phyloP scores from a whole-genome alignment of 2,797 vertebrate genomes.

The Acanthis flammea region DNA sequence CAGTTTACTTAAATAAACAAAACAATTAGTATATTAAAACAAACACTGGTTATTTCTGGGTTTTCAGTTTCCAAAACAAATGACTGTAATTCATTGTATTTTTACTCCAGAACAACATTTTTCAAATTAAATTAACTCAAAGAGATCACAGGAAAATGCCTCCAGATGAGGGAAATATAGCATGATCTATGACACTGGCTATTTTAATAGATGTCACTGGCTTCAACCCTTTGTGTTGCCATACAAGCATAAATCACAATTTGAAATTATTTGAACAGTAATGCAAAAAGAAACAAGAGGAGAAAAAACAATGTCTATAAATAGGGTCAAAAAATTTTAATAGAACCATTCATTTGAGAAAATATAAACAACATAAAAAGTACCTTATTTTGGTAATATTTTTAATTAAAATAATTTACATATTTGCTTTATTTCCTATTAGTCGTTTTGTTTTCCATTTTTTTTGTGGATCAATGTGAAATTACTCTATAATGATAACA shows the following conservation, averaged over 20 bases:
- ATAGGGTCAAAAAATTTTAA: neutral
- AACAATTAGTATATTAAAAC: constrained; percentile 14
- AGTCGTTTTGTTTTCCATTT: neutral
- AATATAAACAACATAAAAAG: neutral
- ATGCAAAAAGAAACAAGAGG: neutral
- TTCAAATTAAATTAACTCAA: constrained; percentile 34
- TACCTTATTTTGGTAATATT: neutral
- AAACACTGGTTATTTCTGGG: neutral
- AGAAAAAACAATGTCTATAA: neutral
- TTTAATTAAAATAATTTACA: neutral
- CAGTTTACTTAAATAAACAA: constrained; percentile 6
- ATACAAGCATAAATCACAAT: neutral
- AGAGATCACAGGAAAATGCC: constrained; percentile 12
- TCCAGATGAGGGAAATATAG: neutral
- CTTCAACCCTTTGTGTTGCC: neutral
- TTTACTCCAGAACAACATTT: neutral
- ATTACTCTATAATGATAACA: neutral
- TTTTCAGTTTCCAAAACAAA: neutral
- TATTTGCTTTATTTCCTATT: neutral
- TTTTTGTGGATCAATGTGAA: neutral
- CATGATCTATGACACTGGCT: neutral
- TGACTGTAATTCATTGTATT: neutral
- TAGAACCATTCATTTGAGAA: neutral
- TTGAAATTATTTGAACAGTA: neutral
- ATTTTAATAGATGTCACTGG: neutral